Conservation (phyloP, 2,113 vertebrate species). For the Chionomys nivalis region DNA sequence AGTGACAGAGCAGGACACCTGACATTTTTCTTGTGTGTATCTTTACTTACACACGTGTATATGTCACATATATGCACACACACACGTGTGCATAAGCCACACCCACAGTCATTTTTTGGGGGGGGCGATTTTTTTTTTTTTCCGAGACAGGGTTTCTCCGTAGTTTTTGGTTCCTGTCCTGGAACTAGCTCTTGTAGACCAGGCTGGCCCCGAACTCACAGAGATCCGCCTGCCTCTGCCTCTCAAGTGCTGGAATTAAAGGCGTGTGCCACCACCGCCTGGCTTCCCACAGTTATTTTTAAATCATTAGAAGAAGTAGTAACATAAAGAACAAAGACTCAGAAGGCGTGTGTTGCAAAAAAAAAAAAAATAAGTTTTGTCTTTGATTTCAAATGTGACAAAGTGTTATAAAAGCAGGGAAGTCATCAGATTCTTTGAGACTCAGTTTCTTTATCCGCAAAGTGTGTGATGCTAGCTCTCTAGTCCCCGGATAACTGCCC, state of each 20-base stretch:
- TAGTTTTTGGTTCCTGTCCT: too few species aligned
- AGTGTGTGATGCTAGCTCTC: background rate
- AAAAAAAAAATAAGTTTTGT: background rate
- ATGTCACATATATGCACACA: background rate
- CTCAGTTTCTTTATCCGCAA: slow-evolving; percentile 15
- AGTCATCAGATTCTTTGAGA: background rate
- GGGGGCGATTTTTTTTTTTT: too few species aligned
- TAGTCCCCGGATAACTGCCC: background rate
- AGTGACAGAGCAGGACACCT: background rate
- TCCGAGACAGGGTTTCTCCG: too few species aligned
- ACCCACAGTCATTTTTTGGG: background rate
- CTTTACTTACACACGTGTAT: background rate
- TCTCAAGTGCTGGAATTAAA: too few species aligned
- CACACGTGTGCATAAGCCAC: background rate
- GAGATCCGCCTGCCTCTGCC: too few species aligned
- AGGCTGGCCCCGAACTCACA: too few species aligned
- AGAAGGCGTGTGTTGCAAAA: background rate
- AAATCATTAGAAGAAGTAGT: background rate
- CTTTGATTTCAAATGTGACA: slow-evolving; percentile 30
- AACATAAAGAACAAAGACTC: background rate
- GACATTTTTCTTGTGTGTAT: too few species aligned
- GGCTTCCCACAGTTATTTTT: background rate
- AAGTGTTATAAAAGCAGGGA: slow-evolving; percentile 18
- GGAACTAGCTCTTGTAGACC: too few species aligned
- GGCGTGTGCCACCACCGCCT: too few species aligned